Percentiles rank a stretch among this genome's conserved stretches.
These are phyloP conservation scores for Dioctria rufipes DNA, from an alignment of 2,888 invertebrate species.

Conservation along the genomic window DNA sequence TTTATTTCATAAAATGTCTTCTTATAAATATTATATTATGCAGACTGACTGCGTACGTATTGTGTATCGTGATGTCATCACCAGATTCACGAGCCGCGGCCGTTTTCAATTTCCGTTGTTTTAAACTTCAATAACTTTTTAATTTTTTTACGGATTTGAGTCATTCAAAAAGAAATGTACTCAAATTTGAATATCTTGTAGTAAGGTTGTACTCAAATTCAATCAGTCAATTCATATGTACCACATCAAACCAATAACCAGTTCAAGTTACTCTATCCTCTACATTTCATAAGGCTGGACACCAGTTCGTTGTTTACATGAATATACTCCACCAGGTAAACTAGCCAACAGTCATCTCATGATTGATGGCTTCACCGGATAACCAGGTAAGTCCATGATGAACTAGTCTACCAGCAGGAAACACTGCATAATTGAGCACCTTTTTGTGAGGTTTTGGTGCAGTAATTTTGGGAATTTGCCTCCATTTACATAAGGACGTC, in stretches of 20 bases:
- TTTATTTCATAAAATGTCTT: no score
- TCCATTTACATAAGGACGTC: slow-evolving; percentile 8
- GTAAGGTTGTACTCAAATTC: no score
- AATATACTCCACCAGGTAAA: background rate
- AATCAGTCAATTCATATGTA: background rate
- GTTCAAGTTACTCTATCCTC: background rate
- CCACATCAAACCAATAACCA: background rate
- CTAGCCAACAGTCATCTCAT: slow-evolving; percentile 7
- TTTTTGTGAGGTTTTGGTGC: background rate
- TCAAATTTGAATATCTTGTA: no score
- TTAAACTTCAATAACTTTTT: no score
- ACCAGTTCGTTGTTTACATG: slow-evolving; percentile 8
- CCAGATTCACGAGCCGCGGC: no score
- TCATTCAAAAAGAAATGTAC: no score
- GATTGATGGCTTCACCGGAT: slow-evolving; percentile 39
- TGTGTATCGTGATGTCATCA: no score
- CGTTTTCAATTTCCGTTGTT: no score
- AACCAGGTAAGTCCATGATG: slow-evolving; percentile 40
- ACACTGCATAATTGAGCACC: slow-evolving; percentile 28
- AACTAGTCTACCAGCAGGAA: slow-evolving; percentile 30
- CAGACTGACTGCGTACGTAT: no score
- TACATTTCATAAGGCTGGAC: slow-evolving; percentile 4
- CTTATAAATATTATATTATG: no score
- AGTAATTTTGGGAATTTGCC: slow-evolving; percentile 40
- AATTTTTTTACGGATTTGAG: no score